Conservation (phyloP, 2,888 invertebrate species). For the Ellobium chinense region DNA sequence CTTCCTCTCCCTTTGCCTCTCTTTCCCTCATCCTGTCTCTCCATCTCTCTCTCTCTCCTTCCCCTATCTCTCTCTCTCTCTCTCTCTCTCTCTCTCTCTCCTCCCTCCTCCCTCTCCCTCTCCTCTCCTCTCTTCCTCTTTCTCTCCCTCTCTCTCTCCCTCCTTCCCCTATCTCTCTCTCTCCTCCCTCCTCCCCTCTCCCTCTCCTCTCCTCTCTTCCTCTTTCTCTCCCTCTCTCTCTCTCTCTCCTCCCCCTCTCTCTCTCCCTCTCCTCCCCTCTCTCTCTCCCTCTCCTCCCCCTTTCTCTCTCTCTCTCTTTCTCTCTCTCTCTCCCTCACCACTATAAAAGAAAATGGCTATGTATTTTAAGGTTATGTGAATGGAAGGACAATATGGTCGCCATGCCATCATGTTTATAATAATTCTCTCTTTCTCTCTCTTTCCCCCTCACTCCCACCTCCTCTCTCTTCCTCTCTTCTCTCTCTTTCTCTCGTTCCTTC, state of each 20-base stretch:
- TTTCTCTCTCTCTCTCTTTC: background rate
- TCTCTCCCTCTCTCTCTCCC: constrained; percentile 13
- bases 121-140: background rate
- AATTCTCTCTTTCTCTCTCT: background rate
- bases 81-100: background rate
- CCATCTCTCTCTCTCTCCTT: background rate
- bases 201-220: background rate
- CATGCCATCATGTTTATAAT: too few species aligned
- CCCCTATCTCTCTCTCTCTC: background rate
- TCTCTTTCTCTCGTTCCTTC: background rate
- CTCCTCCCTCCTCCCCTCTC: background rate
- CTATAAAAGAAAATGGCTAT: too few species aligned
- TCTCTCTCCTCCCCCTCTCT: background rate
- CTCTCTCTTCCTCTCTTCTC: background rate
- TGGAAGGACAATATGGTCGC: too few species aligned
- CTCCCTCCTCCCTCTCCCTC: background rate
- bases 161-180: background rate
- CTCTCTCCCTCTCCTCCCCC: background rate
- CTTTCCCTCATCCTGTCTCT: background rate
- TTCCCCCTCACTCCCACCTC: background rate
- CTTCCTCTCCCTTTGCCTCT: background rate
- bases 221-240: background rate
- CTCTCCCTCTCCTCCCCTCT: background rate
- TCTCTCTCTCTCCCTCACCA: background rate
- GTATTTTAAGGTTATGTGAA: too few species aligned